Evolutionary conservation across 2,797 vertebrate species (phyloP).

Genomic region (Euphonia xanthogaster): DNA sequence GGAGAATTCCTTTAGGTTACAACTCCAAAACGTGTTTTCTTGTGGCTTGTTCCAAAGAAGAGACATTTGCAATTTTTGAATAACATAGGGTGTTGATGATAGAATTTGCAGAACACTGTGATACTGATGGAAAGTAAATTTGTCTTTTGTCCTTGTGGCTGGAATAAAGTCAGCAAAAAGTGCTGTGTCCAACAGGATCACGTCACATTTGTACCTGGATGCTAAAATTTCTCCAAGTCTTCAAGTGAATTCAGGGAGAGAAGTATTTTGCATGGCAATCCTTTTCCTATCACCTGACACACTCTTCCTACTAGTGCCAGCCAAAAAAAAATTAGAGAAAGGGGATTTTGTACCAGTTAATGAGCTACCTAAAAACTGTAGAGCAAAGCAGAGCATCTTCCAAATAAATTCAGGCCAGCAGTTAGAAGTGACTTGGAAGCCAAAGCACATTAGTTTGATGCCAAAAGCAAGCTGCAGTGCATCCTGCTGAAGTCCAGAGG

Average conservation of each 20-base stretch:
- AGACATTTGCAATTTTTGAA: neutral
- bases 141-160: neutral
- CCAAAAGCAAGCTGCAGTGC: neutral
- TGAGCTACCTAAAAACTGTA: neutral
- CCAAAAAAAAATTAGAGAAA: neutral
- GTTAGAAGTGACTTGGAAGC: neutral
- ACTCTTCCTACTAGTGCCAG: neutral
- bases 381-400: neutral
- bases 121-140: neutral
- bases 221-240: neutral
- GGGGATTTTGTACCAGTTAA: neutral
- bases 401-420: neutral
- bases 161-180: neutral
- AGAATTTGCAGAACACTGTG: neutral
- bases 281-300: neutral
- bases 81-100: neutral
- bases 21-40: neutral
- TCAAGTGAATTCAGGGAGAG: neutral
- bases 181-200: neutral
- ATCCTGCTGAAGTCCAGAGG: neutral
- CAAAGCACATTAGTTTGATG: accelerated
- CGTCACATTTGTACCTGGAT: neutral
- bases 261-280: neutral
- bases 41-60: neutral
- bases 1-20: neutral